These are phyloP conservation scores for Lasioglossum calceatum DNA, from an alignment of 2,888 invertebrate species.

Conservation along the genomic window DNA sequence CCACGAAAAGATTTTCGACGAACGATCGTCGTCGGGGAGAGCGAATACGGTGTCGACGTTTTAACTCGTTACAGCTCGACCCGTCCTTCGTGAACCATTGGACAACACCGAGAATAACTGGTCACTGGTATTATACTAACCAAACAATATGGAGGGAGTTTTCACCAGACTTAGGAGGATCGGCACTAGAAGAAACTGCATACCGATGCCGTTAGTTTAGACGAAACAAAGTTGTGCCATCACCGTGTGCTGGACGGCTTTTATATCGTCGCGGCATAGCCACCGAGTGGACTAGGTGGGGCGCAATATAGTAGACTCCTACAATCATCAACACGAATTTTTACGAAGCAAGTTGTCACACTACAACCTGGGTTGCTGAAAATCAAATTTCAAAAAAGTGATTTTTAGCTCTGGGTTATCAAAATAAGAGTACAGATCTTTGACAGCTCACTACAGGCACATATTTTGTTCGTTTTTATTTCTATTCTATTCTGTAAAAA, in stretches of 20 bases:
- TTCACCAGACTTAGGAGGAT: conserved; percentile 71
- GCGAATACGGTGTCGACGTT: conserved; percentile 38
- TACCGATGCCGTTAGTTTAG: conserved; percentile 22
- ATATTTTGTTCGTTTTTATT: too few species aligned
- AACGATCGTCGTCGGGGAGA: neutral
- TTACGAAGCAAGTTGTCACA: neutral
- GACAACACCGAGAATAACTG: conserved; percentile 42
- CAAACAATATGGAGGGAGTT: conserved; percentile 9
- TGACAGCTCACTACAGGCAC: too few species aligned
- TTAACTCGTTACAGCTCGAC: conserved; percentile 41
- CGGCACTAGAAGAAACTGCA: conserved; percentile 63
- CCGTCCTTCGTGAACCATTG: conserved; percentile 49
- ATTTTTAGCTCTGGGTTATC: too few species aligned
- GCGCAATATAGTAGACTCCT: conserved; percentile 3
- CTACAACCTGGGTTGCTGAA: too few species aligned
- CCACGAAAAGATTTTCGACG: conserved; percentile 9
- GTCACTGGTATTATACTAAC: conserved; percentile 22
- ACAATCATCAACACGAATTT: neutral
- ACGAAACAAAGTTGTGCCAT: conserved; percentile 21
- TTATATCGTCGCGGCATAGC: conserved; percentile 18
- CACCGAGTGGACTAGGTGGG: neutral
- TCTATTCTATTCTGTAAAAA: too few species aligned
- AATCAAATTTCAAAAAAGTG: too few species aligned
- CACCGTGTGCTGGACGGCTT: neutral
- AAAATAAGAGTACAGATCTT: too few species aligned